Base-by-base conservation (phyloP, 1,140 invertebrate species). In the Solenopsis invicta region DNA sequence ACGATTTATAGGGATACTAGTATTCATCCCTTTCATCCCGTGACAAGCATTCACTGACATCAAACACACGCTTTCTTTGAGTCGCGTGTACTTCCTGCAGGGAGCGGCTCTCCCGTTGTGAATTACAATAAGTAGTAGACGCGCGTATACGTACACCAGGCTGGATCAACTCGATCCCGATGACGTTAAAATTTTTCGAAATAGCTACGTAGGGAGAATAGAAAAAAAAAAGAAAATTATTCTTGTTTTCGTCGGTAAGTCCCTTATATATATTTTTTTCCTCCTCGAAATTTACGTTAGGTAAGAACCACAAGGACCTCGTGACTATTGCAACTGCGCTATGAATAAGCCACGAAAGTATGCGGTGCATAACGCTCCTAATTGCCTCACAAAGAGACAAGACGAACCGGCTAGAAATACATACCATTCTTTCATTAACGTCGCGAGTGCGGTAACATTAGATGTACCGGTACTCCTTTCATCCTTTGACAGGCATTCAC, bases 401-500 rank as follows among this genome's bases (percentile, higher is more conserved):
- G 69, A 84, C 80, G 52, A 72, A 52, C 50, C 80, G 69, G 69
- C 69, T 84, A 21, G 80, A 84, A 84, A 84, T 61, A 59, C 37
- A 84, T 61, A 59, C 37, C 69, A 84, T 84, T 84, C 80, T 84
- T 84, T 84, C 24, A 84, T 84, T 84, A 82, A 82, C 69, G 69
- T 74, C 80, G 80, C 80, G 80, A 74, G 41, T 61, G 71, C 69
- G 67, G 67, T 75, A 84, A 75, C 69, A 74, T 82, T 69, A 82
- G 67, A 54, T 37, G 80, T 61, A 84, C 80, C 80, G 80, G 80
- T 61, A 84, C 69, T 84, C 80, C 69, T 84, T 84, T 84, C 80
- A 84, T 74, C 69, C 80, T 84, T 84, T 84, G 80, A 84, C 80
- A 74, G 69, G 80, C 80, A 75, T 75, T 84, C 80, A 74, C 80